These are phyloP conservation scores for Neostethus bicornis DNA, from an alignment of 2,797 vertebrate genomes.

Conservation along the genomic window DNA sequence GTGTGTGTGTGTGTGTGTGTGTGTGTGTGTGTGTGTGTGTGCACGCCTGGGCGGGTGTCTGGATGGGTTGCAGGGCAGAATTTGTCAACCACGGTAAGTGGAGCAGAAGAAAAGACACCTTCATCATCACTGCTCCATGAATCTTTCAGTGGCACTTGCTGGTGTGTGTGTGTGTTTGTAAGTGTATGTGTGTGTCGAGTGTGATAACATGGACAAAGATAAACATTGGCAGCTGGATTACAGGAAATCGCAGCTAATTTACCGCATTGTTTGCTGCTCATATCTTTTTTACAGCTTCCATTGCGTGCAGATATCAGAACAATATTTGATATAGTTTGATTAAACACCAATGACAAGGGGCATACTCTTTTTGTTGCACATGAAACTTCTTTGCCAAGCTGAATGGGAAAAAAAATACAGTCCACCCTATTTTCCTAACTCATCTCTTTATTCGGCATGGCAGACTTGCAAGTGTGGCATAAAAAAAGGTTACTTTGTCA, in stretches of 20 bases:
- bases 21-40: neutral
- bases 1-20: slow-evolving; percentile 12
- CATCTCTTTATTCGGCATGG: neutral
- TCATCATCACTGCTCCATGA: slow-evolving; percentile 64
- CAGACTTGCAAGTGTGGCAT: neutral
- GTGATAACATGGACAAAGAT: slow-evolving; percentile 5
- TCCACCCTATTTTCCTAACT: neutral
- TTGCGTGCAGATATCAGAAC: too few relatives aligned
- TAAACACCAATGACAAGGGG: too few relatives aligned
- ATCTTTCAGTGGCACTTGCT: slow-evolving; percentile 65
- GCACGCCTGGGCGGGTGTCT: slow-evolving; percentile 14
- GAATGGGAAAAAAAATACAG: neutral
- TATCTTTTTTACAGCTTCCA: neutral
- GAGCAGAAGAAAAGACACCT: slow-evolving; percentile 69
- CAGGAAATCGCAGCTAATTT: slow-evolving; percentile 21
- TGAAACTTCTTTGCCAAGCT: too few relatives aligned
- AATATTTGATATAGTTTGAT: too few relatives aligned
- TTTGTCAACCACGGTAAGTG: slow-evolving; percentile 62
- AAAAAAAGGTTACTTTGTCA: neutral
- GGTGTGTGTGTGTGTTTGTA: slow-evolving; percentile 28
- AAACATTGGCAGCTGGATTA: slow-evolving; percentile 13
- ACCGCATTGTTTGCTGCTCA: slow-evolving; percentile 9
- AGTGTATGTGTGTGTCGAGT: slow-evolving; percentile 28
- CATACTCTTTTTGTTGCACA: too few relatives aligned
- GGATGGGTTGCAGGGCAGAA: slow-evolving; percentile 37